Conservation (phyloP, 1,140 invertebrate genomes). For the Eumaeus atala region DNA sequence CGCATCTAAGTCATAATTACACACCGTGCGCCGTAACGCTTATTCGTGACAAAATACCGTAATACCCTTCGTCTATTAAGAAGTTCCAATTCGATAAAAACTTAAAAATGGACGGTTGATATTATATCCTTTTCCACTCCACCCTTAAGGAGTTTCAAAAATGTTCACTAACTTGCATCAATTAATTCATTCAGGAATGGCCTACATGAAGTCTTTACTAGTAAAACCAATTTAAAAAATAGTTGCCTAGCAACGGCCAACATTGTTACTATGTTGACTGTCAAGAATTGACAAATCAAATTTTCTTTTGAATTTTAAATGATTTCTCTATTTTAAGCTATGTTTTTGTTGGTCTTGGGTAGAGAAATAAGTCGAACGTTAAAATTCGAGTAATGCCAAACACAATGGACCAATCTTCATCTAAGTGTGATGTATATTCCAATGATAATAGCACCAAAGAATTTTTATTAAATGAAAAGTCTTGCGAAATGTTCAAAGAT, state of each 20-base stretch:
- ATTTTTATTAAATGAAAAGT: constrained; percentile 58
- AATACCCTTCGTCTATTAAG: too few relatives aligned
- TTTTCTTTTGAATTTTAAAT: neutral
- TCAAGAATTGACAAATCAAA: constrained; percentile 1
- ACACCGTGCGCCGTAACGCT: too few relatives aligned
- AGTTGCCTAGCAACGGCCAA: constrained; percentile 46
- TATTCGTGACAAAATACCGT: too few relatives aligned
- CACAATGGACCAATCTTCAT: neutral
- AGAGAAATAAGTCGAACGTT: neutral
- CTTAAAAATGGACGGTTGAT: too few relatives aligned
- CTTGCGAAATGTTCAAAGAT: constrained; percentile 55
- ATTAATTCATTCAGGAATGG: too few relatives aligned
- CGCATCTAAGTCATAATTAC: too few relatives aligned
- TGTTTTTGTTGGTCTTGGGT: neutral
- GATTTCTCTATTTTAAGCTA: neutral
- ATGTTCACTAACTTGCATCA: too few relatives aligned
- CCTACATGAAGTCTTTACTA: neutral
- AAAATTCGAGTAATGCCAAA: neutral
- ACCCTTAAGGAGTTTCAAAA: too few relatives aligned
- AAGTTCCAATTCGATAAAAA: too few relatives aligned
- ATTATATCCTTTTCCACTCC: too few relatives aligned
- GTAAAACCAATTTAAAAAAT: neutral
- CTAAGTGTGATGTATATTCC: constrained; percentile 31
- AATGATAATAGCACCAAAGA: constrained; percentile 59
- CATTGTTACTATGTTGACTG: neutral